These are phyloP conservation scores for Mastacembelus armatus DNA, from an alignment of 2,797 vertebrate genomes.

Conservation along the genomic window DNA sequence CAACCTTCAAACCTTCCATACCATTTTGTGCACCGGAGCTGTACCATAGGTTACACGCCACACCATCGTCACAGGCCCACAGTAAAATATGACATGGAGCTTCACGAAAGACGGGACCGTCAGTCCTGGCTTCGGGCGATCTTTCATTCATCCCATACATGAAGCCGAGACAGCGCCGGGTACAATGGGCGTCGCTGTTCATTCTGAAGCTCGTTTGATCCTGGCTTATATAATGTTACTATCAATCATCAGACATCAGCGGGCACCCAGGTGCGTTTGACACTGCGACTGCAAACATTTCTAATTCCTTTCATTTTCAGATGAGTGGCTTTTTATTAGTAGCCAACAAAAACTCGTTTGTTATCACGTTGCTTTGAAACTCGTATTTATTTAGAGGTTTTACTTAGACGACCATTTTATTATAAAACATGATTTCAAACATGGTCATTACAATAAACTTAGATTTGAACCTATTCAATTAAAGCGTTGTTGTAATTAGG, in stretches of 20 bases:
- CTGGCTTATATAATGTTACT: not conserved
- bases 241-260: too few relatives aligned
- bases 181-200: not conserved
- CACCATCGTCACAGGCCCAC: slow-evolving; percentile 45
- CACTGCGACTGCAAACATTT: too few relatives aligned
- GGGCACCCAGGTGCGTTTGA: too few relatives aligned
- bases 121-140: not conserved
- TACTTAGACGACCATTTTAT: too few relatives aligned
- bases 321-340: not conserved
- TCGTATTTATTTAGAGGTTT: not conserved
- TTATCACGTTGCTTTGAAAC: not conserved
- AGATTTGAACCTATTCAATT: too few relatives aligned
- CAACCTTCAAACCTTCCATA: too few relatives aligned
- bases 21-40: slow-evolving; percentile 59
- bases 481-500: too few relatives aligned
- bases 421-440: too few relatives aligned
- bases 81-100: slow-evolving; percentile 84
- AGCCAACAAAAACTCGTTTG: not conserved
- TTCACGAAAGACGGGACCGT: slow-evolving; percentile 37
- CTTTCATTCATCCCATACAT: slow-evolving; percentile 44
- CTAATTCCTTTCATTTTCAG: not conserved
- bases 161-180: not conserved
- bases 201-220: not conserved
- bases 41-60: slow-evolving; percentile 33
- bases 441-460: too few relatives aligned